Base-by-base conservation (phyloP, 2,888 invertebrate species). In the Parnassius apollo region DNA sequence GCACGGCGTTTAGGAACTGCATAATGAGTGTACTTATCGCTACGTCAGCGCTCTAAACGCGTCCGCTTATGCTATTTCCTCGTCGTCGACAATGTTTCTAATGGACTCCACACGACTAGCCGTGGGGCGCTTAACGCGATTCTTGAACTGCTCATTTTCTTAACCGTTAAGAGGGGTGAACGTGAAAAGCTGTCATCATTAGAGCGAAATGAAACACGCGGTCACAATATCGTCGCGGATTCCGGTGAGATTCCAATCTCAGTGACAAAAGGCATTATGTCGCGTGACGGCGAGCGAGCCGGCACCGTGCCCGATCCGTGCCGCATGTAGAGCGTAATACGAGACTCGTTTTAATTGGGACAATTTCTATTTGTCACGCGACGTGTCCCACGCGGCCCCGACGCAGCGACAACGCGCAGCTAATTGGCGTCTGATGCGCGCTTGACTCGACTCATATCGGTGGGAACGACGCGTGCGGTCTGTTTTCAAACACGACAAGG, bases 321-420 rank as follows among this genome's bases (percentile, higher is more conserved):
- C 71, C 73, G 74, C 78, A 84, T 82, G 76, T 80, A 71, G 76
- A 79, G 75, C 81, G 78, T 81, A 79, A 77, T 85, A 73, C 72
- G 76, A 46, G 46, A 77, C 75, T 73, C 78, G 77, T 77, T 81
- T 82, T 82, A 86, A 85, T 86, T 82, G 81, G 80, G 71, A 77
- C 80, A 78, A 83, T 85, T 83, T 82, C 61, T 81, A 81, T 78
- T 77, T 76, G 77, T 75, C 84, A 81, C 80, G 78, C 80, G 74
- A 83, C 73, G 71, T 70, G 72, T 70, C 73, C 71, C 69, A 66
- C 62, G 64, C 69, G 66, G 25, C 18, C 25, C 11, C 12, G 45
- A 69, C 62, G 46, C 57, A 25, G 46, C 49, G 35, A 9, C 58
- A 49, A 42, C 60, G 53, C 18, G 45, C 50, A 44, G 56, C 56